phyloP scores from a whole-genome alignment of 30 jellyfish, hydroid and myxozoan genomes.

The Aurelia aurita complex sp. Pacific region DNA sequence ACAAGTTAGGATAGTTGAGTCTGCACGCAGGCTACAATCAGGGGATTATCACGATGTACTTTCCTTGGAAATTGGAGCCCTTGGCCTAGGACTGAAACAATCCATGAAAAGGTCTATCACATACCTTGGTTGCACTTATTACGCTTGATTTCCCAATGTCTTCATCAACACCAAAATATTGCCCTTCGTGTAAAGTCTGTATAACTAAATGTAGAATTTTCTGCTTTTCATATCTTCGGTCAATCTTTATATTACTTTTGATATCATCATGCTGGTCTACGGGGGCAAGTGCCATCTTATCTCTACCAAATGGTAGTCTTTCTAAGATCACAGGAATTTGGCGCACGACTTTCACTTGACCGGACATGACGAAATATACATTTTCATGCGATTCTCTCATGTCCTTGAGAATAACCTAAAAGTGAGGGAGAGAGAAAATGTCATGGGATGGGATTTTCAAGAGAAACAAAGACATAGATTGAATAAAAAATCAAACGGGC shows the following conservation, averaged over 20 bases:
- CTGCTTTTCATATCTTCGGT: constrained; percentile 15
- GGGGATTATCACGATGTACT: not conserved
- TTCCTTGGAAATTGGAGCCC: no score
- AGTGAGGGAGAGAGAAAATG: no score
- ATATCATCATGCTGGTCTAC: constrained; percentile 31
- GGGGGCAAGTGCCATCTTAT: constrained; percentile 36
- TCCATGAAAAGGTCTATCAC: not conserved
- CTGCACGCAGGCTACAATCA: no score
- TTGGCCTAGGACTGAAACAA: no score
- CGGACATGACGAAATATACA: constrained; percentile 71
- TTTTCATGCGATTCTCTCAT: constrained; percentile 49
- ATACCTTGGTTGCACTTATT: constrained; percentile 48
- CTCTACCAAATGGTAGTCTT: constrained; percentile 63
- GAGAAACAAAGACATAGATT: no score
- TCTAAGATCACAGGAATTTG: constrained; percentile 45
- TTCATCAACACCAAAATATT: constrained; percentile 62
- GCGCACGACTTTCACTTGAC: constrained; percentile 84
- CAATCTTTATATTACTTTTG: constrained; percentile 11
- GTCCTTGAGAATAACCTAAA: constrained; percentile 54
- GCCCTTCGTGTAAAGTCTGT: constrained; percentile 45
- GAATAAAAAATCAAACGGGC: no score
- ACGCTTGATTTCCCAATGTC: constrained; percentile 64
- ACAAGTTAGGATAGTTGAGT: no score
- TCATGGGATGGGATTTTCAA: no score
- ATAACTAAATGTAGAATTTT: constrained; percentile 35